Evolutionary conservation across 2,888 invertebrate genomes (phyloP).

Genomic region (Charanyca ferruginea): DNA sequence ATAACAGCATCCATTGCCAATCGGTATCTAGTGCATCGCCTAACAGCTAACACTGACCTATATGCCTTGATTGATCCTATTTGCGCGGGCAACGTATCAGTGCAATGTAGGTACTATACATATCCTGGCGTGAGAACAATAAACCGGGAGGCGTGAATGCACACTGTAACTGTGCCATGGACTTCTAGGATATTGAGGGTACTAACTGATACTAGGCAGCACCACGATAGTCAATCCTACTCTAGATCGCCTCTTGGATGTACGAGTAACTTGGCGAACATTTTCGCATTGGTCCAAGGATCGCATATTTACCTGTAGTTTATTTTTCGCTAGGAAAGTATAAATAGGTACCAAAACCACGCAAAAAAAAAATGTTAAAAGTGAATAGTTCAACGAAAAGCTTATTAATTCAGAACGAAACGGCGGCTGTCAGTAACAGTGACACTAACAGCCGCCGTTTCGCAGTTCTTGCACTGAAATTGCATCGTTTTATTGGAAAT

Average conservation of each 20-base stretch:
- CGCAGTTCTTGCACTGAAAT: too few species aligned
- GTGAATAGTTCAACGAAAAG: too few species aligned
- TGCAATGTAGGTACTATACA: conserved; percentile 18
- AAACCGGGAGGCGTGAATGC: neutral
- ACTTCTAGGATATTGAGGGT: neutral
- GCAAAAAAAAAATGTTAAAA: too few species aligned
- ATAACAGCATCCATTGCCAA: conserved; percentile 32
- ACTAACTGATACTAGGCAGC: neutral
- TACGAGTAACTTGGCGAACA: too few species aligned
- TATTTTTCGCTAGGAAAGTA: too few species aligned
- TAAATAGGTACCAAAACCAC: too few species aligned
- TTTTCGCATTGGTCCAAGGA: too few species aligned
- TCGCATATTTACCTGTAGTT: too few species aligned
- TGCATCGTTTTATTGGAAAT: too few species aligned
- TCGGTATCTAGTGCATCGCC: conserved; percentile 21
- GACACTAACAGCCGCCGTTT: too few species aligned
- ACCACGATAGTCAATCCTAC: neutral
- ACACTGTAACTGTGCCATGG: conserved; percentile 1
- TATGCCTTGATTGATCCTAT: conserved; percentile 37
- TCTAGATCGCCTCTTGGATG: neutral
- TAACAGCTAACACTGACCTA: conserved; percentile 54
- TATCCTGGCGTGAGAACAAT: neutral
- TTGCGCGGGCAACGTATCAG: conserved; percentile 17
- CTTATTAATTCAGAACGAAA: too few species aligned
- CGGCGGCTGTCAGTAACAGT: too few species aligned